Conservation (phyloP, 2,113 vertebrate species). For the Engraulis encrasicolus region DNA sequence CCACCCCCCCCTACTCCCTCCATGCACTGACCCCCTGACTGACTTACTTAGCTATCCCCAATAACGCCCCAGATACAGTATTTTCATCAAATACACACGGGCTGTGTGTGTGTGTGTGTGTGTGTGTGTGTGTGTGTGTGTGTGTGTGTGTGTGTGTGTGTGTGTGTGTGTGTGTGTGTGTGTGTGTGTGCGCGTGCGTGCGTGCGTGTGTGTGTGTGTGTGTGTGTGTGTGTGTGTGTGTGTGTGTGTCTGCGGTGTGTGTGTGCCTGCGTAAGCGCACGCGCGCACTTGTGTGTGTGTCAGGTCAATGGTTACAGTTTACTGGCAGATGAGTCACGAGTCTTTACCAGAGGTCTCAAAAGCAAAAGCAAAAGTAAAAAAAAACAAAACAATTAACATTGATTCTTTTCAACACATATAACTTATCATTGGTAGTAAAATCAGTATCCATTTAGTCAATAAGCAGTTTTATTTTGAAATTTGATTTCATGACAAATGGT, state of each 20-base stretch:
- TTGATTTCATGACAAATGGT: too few relatives aligned
- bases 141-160: constrained; percentile 32
- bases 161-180: constrained; percentile 21
- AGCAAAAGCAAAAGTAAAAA: too few relatives aligned
- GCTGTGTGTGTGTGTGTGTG: background rate
- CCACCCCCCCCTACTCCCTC: background rate
- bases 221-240: background rate
- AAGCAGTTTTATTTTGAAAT: too few relatives aligned
- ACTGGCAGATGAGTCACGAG: background rate
- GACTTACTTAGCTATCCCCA: background rate
- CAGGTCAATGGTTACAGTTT: background rate
- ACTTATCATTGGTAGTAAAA: too few relatives aligned
- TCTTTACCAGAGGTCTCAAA: background rate
- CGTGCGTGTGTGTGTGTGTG: background rate
- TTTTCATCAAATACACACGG: constrained; percentile 5
- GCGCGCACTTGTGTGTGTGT: background rate
- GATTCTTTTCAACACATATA: too few relatives aligned
- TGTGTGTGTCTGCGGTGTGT: background rate
- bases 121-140: background rate
- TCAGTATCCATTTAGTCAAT: too few relatives aligned
- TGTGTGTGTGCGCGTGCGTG: constrained; percentile 29
- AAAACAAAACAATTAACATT: too few relatives aligned
- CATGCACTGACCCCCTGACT: background rate
- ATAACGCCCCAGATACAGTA: constrained; percentile 5
- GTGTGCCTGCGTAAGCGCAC: background rate